Evolutionary conservation across 2,113 vertebrate species (phyloP).

Genomic region (Aplodontia rufa): DNA sequence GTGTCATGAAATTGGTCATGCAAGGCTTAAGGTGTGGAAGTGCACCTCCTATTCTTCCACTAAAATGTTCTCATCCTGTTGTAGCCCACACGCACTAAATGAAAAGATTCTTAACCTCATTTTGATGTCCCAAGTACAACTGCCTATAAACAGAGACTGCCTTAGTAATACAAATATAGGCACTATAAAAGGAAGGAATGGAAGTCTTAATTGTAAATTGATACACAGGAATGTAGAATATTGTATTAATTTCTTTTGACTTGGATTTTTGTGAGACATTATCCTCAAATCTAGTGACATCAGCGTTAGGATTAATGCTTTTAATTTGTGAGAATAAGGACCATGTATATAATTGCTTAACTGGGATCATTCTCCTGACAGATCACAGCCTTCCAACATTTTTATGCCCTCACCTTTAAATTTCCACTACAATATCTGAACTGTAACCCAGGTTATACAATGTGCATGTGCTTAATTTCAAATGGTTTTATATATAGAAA

Average conservation of each 20-base stretch:
- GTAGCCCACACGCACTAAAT: not conserved
- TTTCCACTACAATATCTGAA: not conserved
- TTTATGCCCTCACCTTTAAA: not conserved
- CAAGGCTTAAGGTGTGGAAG: not conserved
- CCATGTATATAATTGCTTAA: not conserved
- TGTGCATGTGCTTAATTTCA: not conserved
- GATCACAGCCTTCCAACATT: not conserved
- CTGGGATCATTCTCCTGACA: not conserved
- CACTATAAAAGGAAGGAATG: not conserved
- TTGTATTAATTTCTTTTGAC: not conserved
- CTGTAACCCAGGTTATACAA: not conserved
- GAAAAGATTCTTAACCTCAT: not conserved
- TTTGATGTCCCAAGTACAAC: not conserved
- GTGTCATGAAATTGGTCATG: not conserved
- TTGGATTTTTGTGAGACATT: not conserved
- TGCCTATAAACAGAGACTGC: not conserved
- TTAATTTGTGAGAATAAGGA: not conserved
- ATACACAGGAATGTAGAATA: not conserved
- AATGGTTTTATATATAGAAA: not conserved
- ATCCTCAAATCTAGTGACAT: not conserved
- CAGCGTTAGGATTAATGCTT: not conserved
- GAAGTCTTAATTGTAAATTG: not conserved
- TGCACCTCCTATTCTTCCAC: not conserved
- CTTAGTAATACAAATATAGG: not conserved
- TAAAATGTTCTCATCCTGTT: not conserved